These are phyloP conservation scores for Cephus nigrinus DNA, from an alignment of 2,888 invertebrate species.

Conservation along the genomic window DNA sequence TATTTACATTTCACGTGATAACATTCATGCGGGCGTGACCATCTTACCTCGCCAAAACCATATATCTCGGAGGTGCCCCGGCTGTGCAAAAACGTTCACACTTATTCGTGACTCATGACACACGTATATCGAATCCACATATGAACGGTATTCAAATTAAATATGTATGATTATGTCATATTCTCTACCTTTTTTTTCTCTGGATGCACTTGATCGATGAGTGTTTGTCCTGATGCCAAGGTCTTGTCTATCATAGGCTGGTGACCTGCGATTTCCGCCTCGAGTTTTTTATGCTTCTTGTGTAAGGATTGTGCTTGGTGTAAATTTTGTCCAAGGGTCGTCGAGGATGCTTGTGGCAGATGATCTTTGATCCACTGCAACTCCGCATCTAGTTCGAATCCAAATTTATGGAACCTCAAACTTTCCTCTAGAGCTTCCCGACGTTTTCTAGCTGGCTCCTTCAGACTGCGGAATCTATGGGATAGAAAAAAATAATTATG, in stretches of 20 bases:
- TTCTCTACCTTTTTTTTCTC: slow-evolving; percentile 77
- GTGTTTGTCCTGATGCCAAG: slow-evolving; percentile 79
- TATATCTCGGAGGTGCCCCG: slow-evolving; percentile 48
- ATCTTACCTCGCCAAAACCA: slow-evolving; percentile 52
- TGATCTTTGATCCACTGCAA: slow-evolving; percentile 96
- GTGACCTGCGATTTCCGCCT: slow-evolving; percentile 89
- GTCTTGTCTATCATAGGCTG: slow-evolving; percentile 87
- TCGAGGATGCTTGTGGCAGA: slow-evolving; percentile 81
- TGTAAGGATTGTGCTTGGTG: slow-evolving; percentile 91
- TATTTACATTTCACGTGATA: not conserved
- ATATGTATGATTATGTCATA: not conserved
- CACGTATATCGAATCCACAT: not conserved
- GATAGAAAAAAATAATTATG: not conserved
- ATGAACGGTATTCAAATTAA: not conserved
- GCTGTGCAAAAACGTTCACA: slow-evolving; percentile 55
- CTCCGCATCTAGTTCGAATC: slow-evolving; percentile 92
- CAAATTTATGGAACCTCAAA: slow-evolving; percentile 89
- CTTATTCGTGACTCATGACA: slow-evolving; percentile 7
- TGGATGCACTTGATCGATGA: slow-evolving; percentile 83
- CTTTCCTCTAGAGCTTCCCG: slow-evolving; percentile 86
- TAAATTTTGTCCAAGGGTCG: slow-evolving; percentile 83
- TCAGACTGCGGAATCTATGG: slow-evolving; percentile 74
- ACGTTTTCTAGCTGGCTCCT: slow-evolving; percentile 78
- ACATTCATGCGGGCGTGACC: slow-evolving; percentile 43
- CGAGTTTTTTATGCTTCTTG: slow-evolving; percentile 95